Base-by-base conservation (phyloP, 2,113 vertebrate species). In the Zosterops japonicus region DNA sequence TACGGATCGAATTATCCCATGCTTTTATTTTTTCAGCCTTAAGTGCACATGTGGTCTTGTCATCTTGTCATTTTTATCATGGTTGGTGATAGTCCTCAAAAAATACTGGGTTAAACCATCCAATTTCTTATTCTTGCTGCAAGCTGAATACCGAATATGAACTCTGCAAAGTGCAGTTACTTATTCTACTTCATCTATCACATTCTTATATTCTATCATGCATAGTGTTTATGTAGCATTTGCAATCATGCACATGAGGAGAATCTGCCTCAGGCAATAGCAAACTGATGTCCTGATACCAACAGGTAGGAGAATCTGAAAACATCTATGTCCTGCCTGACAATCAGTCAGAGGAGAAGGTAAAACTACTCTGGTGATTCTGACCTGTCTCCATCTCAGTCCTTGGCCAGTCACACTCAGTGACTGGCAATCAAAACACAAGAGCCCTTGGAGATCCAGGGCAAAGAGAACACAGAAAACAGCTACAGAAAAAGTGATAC, bases 1-100 rank as follows among this genome's bases (percentile, higher is more conserved):
- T 93, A 83, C 2, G 15, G 56, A 68, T 31, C 87, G 65, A 89
- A 87, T 88, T 87, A 93, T 75, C 33, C 56, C 12, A 10, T 28
- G 22, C 24, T 76, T 71, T 42, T 36, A 5, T 67, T 42, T 61
- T n/a, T 27, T n/a, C 18, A 6, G 8, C 42, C 56, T 67, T 75
- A 93, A 93, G 41, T 68, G 76, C 72, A 71, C 83, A 90, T 44
- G 35, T 87, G 61, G 60, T 88, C 90, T 93, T 95, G 93, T 90
- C 82, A 69, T 74, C 75, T 59, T 79, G 57, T 90, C 41, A 78
- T 64, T 84, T 88, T 95, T 89, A 84, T 92, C 74, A 72, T 55
- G 70, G 49, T 49, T 82, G 87, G 69, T 76, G 89, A 68, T 84
- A 64, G 76, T 60, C 28, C 71, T 86, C 60, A 84, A 70, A 24